These are phyloP conservation scores for Lycia hirtaria DNA, from an alignment of 2,888 invertebrate genomes.

Conservation along the genomic window DNA sequence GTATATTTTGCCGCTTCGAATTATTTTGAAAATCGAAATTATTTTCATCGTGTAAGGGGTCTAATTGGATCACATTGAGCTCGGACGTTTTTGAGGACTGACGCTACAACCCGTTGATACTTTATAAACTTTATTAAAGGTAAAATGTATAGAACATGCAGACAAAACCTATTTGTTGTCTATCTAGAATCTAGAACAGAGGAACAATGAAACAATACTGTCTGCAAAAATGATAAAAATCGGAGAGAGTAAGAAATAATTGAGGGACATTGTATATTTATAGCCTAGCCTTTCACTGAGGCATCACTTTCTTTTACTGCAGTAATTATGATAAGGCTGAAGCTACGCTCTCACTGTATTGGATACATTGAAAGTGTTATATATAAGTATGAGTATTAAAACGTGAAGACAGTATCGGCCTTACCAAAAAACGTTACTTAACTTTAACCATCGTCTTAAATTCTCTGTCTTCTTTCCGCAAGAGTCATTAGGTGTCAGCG, in stretches of 20 bases:
- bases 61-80: too few relatives aligned
- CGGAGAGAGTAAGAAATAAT: constrained; percentile 35
- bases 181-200: not conserved
- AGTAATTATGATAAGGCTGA: constrained; percentile 46
- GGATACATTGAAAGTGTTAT: constrained; percentile 11
- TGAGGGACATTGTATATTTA: constrained; percentile 16
- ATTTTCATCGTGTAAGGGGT: too few relatives aligned
- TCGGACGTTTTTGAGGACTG: too few relatives aligned
- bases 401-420: not conserved
- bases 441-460: too few relatives aligned
- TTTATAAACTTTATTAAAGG: too few relatives aligned
- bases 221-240: constrained; percentile 27
- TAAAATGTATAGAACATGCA: not conserved
- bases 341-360: constrained; percentile 40
- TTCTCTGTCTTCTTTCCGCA: too few relatives aligned
- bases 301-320: constrained; percentile 35
- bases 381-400: not conserved
- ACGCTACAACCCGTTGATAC: too few relatives aligned
- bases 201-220: constrained; percentile 17
- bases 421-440: not conserved
- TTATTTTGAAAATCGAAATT: too few relatives aligned
- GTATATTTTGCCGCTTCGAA: too few relatives aligned
- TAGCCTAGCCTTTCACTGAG: constrained; percentile 30
- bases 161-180: not conserved
- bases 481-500: too few relatives aligned